Base-by-base conservation (phyloP, 2,113 vertebrate genomes). In the Apteryx mantelli region DNA sequence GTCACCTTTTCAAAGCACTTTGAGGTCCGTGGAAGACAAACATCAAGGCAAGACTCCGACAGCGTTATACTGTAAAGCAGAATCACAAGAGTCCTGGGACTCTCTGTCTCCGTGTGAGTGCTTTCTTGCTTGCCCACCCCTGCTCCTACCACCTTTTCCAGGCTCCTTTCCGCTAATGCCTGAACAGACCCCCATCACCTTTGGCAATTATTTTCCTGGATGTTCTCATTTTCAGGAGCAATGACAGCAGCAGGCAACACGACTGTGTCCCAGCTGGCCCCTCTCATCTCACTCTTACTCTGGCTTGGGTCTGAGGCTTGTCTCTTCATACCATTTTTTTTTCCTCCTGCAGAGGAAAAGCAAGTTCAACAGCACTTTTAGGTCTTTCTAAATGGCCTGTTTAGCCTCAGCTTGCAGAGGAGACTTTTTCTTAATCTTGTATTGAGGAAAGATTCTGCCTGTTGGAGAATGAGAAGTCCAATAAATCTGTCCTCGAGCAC, bases 401-500 rank as follows among this genome's bases (percentile, higher is more conserved):
- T 63, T 56, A 53, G 36, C 20, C 78, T 69, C 1, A 69, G 16
- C 6, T 65, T 76, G 60, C 65, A 42, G 32, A 56, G 48, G 38
- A 65, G 36, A 38, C 30, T 52, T 60, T 56, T 65, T 64, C 34
- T 74, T 93, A 52, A 15, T 11, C 34, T n/a, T 40, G 2, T 60
- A 38, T 36, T 32, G 19, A 36, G 44, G 55, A 9, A 55, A 74
- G 6, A 18, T 44, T 36, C 48, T 34, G 26, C 34, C n/a, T 52
- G 17, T 32, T 32, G 30, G 53, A 63, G 88, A 70, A 65, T 9
- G 19, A 89, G 60, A 44, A 52, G 74, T 55, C n/a, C 21, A 58
- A 30, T 73, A 92, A 86, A 86, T 71, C 83, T 97, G 86, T 96
- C 82, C 93, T 97, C 25, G 91, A 97, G 95, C 96, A 94, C 97